These are phyloP conservation scores for Chrysochloris asiatica DNA, from an alignment of 2,113 vertebrate species.

Conservation along the genomic window DNA sequence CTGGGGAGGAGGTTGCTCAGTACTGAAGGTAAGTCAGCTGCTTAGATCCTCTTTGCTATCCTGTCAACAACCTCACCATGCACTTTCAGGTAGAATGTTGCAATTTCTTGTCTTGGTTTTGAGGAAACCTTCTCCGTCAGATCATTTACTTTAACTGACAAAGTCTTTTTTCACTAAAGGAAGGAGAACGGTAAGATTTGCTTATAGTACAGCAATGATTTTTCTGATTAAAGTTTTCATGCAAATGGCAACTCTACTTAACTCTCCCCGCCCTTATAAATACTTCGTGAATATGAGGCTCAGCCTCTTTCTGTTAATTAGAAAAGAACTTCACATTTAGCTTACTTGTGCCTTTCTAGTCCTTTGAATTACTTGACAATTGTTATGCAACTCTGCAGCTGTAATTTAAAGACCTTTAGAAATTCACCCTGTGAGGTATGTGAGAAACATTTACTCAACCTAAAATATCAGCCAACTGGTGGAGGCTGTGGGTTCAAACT, in stretches of 20 bases:
- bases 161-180: background rate
- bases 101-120: slow-evolving; percentile 28
- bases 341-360: background rate
- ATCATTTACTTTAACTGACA: background rate
- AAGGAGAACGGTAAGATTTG: background rate
- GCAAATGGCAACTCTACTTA: slow-evolving; percentile 60
- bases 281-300: slow-evolving; percentile 39
- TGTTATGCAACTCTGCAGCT: slow-evolving; percentile 67
- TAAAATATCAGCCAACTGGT: slow-evolving; percentile 66
- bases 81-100: slow-evolving; percentile 68
- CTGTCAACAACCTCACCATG: slow-evolving; percentile 52
- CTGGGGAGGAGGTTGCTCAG: slow-evolving; percentile 55
- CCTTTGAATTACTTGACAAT: slow-evolving; percentile 40
- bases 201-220: background rate
- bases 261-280: slow-evolving; percentile 22
- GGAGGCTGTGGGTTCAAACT: slow-evolving; percentile 61
- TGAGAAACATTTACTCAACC: slow-evolving; percentile 51
- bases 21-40: slow-evolving; percentile 80
- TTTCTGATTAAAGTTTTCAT: slow-evolving; percentile 77
- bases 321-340: background rate
- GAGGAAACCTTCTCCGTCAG: background rate
- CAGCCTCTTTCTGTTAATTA: background rate
- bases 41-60: slow-evolving; percentile 49
- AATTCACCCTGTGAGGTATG: slow-evolving; percentile 71
- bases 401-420: slow-evolving; percentile 65